Percentiles rank a stretch among this genome's conserved stretches.
Evolutionary conservation across 2,797 vertebrate genomes (phyloP).

Genomic region (Gallinago nigripennis): DNA sequence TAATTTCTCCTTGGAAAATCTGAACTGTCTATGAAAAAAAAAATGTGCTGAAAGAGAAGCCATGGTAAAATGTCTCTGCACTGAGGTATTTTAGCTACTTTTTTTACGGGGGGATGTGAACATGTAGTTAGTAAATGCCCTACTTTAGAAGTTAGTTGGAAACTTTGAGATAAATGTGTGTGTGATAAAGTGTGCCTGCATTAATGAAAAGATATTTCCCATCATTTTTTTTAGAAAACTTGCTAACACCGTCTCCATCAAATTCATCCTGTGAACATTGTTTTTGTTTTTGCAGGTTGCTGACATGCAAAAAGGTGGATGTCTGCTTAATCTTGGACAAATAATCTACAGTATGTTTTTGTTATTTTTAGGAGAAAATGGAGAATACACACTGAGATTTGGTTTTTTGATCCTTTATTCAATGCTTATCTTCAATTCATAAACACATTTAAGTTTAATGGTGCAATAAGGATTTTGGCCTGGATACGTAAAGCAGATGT

Average conservation of each 20-base stretch:
- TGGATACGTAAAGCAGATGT: background rate
- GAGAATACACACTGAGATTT: background rate
- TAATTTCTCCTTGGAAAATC: background rate
- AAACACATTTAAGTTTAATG: background rate
- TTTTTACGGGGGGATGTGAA: background rate
- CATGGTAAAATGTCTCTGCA: background rate
- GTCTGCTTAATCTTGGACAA: background rate
- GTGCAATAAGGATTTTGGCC: background rate
- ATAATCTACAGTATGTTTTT: background rate
- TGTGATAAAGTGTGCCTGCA: background rate
- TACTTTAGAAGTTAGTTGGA: background rate
- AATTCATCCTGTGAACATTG: background rate
- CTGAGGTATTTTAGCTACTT: background rate
- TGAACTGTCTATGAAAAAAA: rapidly evolving
- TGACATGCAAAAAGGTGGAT: background rate
- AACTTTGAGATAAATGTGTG: background rate
- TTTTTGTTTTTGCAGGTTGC: background rate
- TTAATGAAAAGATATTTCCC: background rate
- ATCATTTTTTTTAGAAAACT: background rate
- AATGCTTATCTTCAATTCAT: background rate
- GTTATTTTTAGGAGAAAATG: background rate
- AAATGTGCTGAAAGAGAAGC: background rate
- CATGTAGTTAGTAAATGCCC: background rate
- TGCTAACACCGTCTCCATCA: background rate
- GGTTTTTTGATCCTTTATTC: background rate